Conservation (phyloP, 2,113 vertebrate genomes). For the Panthera leo region DNA sequence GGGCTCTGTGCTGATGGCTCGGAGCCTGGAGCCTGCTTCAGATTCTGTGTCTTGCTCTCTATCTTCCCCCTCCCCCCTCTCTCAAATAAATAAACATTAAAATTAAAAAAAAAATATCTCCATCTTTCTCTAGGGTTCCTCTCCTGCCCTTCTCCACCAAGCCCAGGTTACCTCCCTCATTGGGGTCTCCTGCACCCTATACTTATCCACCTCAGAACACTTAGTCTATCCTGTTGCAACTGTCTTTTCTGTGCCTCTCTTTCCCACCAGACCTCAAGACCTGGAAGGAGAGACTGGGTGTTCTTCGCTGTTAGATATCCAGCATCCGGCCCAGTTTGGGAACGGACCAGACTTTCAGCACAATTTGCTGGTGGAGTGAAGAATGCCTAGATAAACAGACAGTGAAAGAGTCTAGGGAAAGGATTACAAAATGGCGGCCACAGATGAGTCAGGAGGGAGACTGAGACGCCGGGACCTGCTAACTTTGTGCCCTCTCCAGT, state of each 20-base stretch:
- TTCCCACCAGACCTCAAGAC: too few relatives aligned
- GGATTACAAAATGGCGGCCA: not conserved
- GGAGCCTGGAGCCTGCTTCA: too few relatives aligned
- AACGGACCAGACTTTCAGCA: not conserved
- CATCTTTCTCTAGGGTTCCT: not conserved
- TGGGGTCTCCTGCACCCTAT: not conserved
- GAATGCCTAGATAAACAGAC: accelerated
- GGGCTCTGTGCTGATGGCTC: too few relatives aligned
- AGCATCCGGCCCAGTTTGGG: not conserved
- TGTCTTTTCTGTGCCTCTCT: not conserved
- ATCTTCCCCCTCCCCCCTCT: too few relatives aligned
- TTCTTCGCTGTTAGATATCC: not conserved
- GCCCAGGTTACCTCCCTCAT: accelerated
- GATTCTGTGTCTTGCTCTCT: too few relatives aligned
- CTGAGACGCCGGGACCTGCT: not conserved
- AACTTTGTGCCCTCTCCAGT: accelerated
- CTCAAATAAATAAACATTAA: too few relatives aligned
- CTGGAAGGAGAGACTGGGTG: not conserved
- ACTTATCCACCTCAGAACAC: not conserved
- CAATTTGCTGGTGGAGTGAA: not conserved
- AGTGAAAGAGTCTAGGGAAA: not conserved
- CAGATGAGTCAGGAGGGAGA: accelerated
- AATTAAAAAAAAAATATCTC: too few relatives aligned
- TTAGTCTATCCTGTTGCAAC: accelerated
- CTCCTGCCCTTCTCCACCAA: accelerated